Evolutionary conservation across 2,797 vertebrate genomes (phyloP).

Genomic region (Potorous gilbertii): DNA sequence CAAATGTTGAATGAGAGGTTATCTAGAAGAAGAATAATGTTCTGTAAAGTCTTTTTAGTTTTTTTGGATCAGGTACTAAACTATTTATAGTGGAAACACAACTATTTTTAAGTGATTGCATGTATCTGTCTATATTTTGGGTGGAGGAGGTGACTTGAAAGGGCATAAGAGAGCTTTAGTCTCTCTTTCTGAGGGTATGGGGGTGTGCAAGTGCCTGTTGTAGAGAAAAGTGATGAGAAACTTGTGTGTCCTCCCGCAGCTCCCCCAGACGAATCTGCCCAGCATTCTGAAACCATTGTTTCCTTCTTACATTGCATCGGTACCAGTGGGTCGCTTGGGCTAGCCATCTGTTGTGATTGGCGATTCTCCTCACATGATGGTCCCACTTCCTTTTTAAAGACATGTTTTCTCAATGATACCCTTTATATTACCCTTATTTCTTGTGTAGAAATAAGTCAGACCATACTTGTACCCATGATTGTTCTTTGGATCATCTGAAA

Average conservation of each 20-base stretch:
- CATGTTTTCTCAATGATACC: not conserved
- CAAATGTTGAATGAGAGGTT: slow-evolving; percentile 46
- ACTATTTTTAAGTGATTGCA: not conserved
- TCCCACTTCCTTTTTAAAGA: not conserved
- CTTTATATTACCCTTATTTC: not conserved
- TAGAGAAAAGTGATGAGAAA: not conserved
- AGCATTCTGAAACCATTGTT: not conserved
- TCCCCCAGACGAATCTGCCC: not conserved
- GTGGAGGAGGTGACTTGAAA: not conserved
- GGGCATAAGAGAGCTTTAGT: slow-evolving; percentile 19
- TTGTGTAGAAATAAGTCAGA: not conserved
- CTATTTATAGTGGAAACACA: not conserved
- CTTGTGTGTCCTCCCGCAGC: not conserved
- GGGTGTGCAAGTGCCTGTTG: not conserved
- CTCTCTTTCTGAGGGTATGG: slow-evolving; percentile 14
- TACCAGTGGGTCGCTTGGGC: not conserved
- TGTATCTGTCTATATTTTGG: rapidly evolving
- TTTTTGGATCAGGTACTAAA: not conserved
- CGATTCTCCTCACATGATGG: not conserved
- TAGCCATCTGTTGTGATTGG: not conserved
- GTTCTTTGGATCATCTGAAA: not conserved
- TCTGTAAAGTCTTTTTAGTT: slow-evolving; percentile 40
- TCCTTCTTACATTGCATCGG: not conserved
- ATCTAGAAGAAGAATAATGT: slow-evolving; percentile 45
- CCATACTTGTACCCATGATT: not conserved